Evolutionary conservation across 2,113 vertebrate genomes (phyloP), one percentile per base, ranked within the genome.

Genomic region (Silurus meridionalis): DNA sequence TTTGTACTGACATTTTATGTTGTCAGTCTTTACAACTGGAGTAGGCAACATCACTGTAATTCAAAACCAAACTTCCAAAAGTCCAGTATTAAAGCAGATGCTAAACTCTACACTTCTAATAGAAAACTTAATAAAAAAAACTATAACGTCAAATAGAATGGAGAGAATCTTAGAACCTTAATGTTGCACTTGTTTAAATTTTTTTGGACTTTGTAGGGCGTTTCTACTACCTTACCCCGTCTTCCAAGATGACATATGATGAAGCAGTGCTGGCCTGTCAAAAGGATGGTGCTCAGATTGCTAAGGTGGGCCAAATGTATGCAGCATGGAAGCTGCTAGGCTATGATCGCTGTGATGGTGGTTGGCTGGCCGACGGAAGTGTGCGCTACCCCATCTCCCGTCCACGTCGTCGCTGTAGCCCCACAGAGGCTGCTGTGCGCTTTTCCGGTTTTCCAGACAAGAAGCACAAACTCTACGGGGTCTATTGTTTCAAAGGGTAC

Each of bases 221-320:
- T 0, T 98, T 99, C 90, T 99, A 99, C 94, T 99, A 98, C 92
- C 94, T 99, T 92, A 97, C 97, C 85, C 97, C 97, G 48, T 96
- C 96, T 0, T 95, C 93, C 13, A 99, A 98, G 91, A 90, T 99
- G 85, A 98, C 97, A 64, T 99, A 98, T 0, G 95, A 97, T 0
- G 97, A 99, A 92, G 98, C 98, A 0, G 96, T 97, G 19, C 90
- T 92, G 79, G 98, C 97, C 0, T 99, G 98, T 89, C 92, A 95
- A 88, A 96, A 95, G 6, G 97, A 99, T 0, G 97, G 96, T 0
- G 94, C 97, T 13, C 95, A 96, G 91, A 97, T 99, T 0, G 98
- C 98, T 28, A 99, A 98, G 92, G 98, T 99, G 37, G 97, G 98
- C 64, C 98, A 99, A 91, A 97, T 99, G 90, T 99, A 96, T 19